These are phyloP conservation scores for Drosophila varians DNA, from an alignment of 1,140 invertebrate genomes.

Conservation along the genomic window DNA sequence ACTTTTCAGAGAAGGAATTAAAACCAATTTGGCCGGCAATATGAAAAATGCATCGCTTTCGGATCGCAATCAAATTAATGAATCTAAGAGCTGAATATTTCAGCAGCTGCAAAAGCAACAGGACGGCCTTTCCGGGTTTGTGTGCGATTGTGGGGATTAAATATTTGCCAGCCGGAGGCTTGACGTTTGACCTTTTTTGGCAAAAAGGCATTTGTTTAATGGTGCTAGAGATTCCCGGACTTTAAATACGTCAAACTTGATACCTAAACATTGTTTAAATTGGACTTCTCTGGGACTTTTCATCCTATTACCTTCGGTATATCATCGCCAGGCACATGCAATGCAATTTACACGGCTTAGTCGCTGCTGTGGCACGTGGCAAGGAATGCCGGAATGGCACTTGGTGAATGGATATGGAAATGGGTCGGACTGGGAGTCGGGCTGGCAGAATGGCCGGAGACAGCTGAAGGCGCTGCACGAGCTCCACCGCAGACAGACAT, in stretches of 20 bases:
- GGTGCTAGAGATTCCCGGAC: neutral
- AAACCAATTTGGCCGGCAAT: constrained; percentile 17
- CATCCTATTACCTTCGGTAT: neutral
- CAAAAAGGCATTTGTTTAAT: neutral
- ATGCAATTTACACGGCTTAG: constrained; percentile 62
- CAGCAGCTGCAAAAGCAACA: constrained; percentile 11
- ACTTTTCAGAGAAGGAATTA: constrained; percentile 14
- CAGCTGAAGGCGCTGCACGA: constrained; percentile 15
- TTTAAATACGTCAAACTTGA: neutral
- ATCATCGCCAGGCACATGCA: constrained; percentile 9
- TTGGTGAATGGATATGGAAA: neutral
- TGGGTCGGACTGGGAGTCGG: neutral
- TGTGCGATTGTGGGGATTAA: constrained; percentile 47
- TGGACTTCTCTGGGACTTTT: neutral
- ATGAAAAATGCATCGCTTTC: constrained; percentile 42
- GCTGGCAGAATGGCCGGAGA: constrained; percentile 6
- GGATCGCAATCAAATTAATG: constrained; percentile 47
- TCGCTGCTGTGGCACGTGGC: constrained; percentile 28
- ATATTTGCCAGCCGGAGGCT: constrained; percentile 12
- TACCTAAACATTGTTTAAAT: neutral
- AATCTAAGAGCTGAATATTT: constrained; percentile 49
- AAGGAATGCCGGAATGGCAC: constrained; percentile 30
- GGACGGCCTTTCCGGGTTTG: constrained; percentile 8
- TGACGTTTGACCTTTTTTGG: neutral
- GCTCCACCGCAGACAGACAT: constrained; percentile 29